Percentiles rank a stretch among this genome's conserved stretches.
These are phyloP conservation scores for Boleophthalmus pectinirostris DNA, from an alignment of 2,113 vertebrate species.

Conservation along the genomic window DNA sequence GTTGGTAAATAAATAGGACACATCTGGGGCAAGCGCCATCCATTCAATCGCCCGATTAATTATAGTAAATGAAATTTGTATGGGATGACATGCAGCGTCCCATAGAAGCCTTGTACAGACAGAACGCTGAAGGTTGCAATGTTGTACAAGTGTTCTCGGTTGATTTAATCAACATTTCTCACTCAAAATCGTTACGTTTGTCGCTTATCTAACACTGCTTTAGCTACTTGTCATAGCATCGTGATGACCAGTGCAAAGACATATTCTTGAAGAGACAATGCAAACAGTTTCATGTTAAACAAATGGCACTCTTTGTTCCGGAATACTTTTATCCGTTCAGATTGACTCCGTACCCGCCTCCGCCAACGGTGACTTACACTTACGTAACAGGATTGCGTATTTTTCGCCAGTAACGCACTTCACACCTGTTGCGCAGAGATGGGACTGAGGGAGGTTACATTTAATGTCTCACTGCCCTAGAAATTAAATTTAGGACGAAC, in stretches of 20 bases:
- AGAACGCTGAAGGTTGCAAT: background rate
- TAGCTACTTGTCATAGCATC: conserved; percentile 8
- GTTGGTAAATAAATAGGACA: conserved; percentile 41
- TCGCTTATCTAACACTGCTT: conserved; percentile 23
- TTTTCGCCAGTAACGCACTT: conserved; percentile 47
- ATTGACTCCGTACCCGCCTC: conserved; percentile 28
- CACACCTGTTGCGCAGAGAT: conserved; percentile 68
- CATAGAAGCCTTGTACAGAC: conserved; percentile 14
- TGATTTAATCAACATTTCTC: background rate
- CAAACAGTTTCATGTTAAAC: background rate
- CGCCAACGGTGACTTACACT: conserved; percentile 43
- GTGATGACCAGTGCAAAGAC: background rate
- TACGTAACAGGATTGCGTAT: conserved; percentile 74
- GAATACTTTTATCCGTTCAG: conserved; percentile 20
- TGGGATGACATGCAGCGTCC: conserved; percentile 15
- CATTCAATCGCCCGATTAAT: background rate
- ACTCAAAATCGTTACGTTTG: background rate
- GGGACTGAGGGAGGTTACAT: conserved; percentile 20
- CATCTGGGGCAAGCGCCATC: conserved; percentile 13
- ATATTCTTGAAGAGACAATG: conserved; percentile 18
- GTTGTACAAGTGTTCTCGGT: background rate
- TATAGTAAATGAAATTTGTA: too few relatives aligned
- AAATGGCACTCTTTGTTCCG: background rate
- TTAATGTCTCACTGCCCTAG: conserved; percentile 40
- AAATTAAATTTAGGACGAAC: conserved; percentile 37